Base-by-base conservation (phyloP, 64 coral and sea anemone genomes). In the Stichodactyla helianthus region DNA sequence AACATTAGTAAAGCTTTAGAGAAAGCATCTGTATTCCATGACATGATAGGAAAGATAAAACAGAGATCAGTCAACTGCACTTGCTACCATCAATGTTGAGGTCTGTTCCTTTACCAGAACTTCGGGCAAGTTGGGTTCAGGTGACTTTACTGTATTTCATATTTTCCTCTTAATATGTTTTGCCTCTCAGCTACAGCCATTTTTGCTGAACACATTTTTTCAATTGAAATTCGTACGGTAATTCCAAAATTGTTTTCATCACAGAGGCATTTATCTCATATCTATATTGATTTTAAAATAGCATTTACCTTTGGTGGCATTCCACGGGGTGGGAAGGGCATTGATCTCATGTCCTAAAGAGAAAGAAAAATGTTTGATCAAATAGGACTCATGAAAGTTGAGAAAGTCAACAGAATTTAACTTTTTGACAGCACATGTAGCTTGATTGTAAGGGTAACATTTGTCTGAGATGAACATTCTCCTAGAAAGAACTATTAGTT, bases 221-320 rank as follows among this genome's bases (percentile, higher is more conserved):
- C 50, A 10, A 74, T 74, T 74, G 68, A 74, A 74, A 81, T 81
- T 81, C 78, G 52, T 81, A 81, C 78, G 78, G 78, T 81, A 81
- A 81, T 81, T 81, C 78, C 78, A 81, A 81, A 54, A 15, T 23
- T 52, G 17, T 81, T 81, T 50, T 81, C 78, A 81, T 81, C 78
- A 81, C 78, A 52, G 78, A 81, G 78, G 78, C 78, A 0, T 65
- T 17, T 8, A 74, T 23, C 65, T 71, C 8, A 23, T 23, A 22
- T 23, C 19, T 22, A 7, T 22, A 70, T 70, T 22, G 7, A 70
- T 5, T 58, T 58, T 58, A 58, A 70, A 25, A 20, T 70, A 70
- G 12, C 26, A 84, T 16, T 74, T 78, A 91, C 89, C 76, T 68
- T 91, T 58, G 89, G 77, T 53, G 89, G 84, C 56, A 91, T 86